These are phyloP conservation scores for Aelia acuminata DNA, from an alignment of 2,888 invertebrate genomes.

Conservation along the genomic window DNA sequence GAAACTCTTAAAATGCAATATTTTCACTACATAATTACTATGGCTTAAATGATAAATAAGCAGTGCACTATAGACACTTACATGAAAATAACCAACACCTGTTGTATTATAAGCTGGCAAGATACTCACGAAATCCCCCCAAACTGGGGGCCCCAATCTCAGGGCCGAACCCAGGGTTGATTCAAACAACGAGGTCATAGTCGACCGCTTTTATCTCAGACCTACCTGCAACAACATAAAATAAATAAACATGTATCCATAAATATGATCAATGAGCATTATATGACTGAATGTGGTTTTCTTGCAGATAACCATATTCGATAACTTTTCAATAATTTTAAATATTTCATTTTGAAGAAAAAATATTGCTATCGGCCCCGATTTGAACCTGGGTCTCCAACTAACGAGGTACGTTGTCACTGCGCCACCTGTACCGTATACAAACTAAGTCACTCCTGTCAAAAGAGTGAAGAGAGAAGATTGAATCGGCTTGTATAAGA, in stretches of 20 bases:
- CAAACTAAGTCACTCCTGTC: too few relatives aligned
- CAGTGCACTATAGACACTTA: constrained; percentile 36
- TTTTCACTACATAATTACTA: background rate
- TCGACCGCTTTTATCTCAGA: constrained; percentile 42
- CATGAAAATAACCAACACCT: constrained; percentile 56
- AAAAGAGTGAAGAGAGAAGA: too few relatives aligned
- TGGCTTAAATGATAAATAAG: background rate
- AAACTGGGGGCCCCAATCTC: constrained; percentile 29
- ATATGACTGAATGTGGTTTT: too few relatives aligned
- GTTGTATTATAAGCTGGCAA: constrained; percentile 41
- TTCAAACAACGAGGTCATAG: constrained; percentile 52
- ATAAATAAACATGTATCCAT: background rate
- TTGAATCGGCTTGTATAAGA: too few relatives aligned
- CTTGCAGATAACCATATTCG: too few relatives aligned
- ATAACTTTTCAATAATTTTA: too few relatives aligned
- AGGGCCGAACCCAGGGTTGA: constrained; percentile 49
- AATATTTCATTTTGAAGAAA: too few relatives aligned
- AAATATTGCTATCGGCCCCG: too few relatives aligned
- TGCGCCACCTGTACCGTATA: too few relatives aligned
- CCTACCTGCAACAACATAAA: constrained; percentile 50
- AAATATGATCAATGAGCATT: background rate
- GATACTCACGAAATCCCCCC: constrained; percentile 55
- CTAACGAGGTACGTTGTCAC: too few relatives aligned
- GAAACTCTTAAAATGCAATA: constrained; percentile 3
- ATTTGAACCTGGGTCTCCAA: too few relatives aligned